A percentile compares a stretch with the other conserved stretches of the same genome.
Conservation (phyloP, 2,888 invertebrate genomes). For the Cryptus armator region DNA sequence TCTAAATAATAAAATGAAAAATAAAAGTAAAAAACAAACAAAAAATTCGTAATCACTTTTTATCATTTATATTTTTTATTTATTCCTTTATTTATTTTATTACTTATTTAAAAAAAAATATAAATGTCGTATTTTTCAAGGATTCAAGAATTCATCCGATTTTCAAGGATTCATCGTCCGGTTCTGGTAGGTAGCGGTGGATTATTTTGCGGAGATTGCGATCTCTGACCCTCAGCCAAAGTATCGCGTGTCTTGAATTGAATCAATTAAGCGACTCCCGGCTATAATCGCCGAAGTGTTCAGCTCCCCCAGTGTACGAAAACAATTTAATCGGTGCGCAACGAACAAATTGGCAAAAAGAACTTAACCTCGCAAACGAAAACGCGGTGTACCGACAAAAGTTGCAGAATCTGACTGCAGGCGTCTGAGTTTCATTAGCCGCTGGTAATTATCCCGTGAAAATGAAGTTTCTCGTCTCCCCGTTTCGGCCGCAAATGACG, state of each 20-base stretch:
- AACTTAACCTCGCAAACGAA: not conserved
- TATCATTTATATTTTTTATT: no score
- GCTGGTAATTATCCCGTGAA: constrained; percentile 36
- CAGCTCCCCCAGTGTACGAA: constrained; percentile 20
- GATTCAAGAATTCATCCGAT: not conserved
- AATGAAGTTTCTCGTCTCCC: constrained; percentile 37
- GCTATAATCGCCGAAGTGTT: constrained; percentile 4
- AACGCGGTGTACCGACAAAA: not conserved
- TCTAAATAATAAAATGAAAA: no score
- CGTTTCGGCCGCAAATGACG: constrained; percentile 35
- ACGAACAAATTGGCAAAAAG: constrained; percentile 65
- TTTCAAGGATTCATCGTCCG: not conserved
- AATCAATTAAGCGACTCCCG: constrained; percentile 67
- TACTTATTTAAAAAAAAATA: no score
- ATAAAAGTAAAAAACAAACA: no score
- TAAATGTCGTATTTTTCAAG: not conserved
- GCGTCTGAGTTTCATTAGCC: constrained; percentile 41
- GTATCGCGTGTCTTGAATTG: constrained; percentile 69
- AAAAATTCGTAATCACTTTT: no score
- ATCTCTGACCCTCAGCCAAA: constrained; percentile 55
- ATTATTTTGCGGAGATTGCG: constrained; percentile 47
- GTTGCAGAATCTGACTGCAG: constrained; percentile 18
- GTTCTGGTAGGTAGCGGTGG: not conserved
- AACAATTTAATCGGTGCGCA: constrained; percentile 61
- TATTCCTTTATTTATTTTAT: no score